These are phyloP conservation scores for Pteria penguin DNA, from an alignment of 2,888 invertebrate genomes.

Conservation along the genomic window DNA sequence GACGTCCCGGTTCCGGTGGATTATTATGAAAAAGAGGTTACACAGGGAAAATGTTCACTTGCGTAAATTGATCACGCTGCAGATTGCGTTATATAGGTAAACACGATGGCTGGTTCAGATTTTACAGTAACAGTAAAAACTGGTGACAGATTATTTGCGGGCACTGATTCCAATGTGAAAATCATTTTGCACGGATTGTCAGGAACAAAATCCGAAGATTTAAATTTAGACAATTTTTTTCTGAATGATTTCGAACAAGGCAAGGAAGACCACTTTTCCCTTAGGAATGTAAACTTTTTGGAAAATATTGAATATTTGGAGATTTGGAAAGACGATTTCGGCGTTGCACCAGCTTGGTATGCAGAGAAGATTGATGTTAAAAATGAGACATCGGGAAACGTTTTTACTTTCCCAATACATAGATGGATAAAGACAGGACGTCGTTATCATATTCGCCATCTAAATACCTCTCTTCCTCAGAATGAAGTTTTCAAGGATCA, in stretches of 20 bases:
- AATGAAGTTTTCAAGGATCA: slow-evolving; percentile 74
- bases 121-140: slow-evolving; percentile 77
- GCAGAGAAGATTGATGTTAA: slow-evolving; percentile 70
- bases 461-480: slow-evolving; percentile 79
- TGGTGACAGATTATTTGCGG: slow-evolving; percentile 79
- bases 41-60: too few species aligned
- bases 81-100: too few species aligned
- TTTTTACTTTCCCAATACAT: slow-evolving; percentile 77
- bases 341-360: slow-evolving; percentile 78
- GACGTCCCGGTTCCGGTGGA: too few species aligned
- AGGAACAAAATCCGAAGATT: slow-evolving; percentile 69
- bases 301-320: slow-evolving; percentile 70
- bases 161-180: slow-evolving; percentile 79
- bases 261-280: slow-evolving; percentile 72
- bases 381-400: slow-evolving; percentile 60
- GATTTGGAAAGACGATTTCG: slow-evolving; percentile 78
- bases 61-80: too few species aligned
- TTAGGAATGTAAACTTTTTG: slow-evolving; percentile 42
- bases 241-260: slow-evolving; percentile 77
- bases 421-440: slow-evolving; percentile 78
- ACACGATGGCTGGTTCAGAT: too few species aligned
- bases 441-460: slow-evolving; percentile 76
- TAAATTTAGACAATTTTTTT: slow-evolving; percentile 76
- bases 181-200: slow-evolving; percentile 76
- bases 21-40: too few species aligned